Evolutionary conservation across 2,888 invertebrate species (phyloP).

Genomic region (Cheilosia grossa): DNA sequence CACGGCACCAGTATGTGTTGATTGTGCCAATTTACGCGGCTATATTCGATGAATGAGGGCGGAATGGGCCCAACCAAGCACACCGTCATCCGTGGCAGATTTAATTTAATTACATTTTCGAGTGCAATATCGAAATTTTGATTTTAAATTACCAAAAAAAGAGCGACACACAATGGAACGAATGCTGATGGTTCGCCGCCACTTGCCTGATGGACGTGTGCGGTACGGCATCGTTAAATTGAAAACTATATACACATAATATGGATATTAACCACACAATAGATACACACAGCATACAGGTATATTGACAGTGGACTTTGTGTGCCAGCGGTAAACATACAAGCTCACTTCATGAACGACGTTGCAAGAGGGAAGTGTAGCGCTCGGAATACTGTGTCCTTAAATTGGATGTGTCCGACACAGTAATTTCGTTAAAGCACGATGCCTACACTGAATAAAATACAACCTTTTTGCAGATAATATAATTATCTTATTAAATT

Average conservation of each 20-base stretch:
- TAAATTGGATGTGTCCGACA: conserved; percentile 26
- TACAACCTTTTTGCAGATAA: too few species aligned
- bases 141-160: conserved; percentile 36
- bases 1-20: neutral
- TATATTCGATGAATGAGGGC: conserved; percentile 11
- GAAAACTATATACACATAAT: conserved; percentile 52
- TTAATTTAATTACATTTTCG: conserved; percentile 73
- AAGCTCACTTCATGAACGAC: neutral
- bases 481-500: too few species aligned
- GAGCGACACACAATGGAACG: conserved; percentile 1
- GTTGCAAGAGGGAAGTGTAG: neutral
- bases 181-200: conserved; percentile 17
- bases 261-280: conserved; percentile 57
- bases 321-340: conserved; percentile 16
- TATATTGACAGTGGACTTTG: conserved; percentile 23
- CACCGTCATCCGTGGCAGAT: conserved; percentile 58
- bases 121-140: conserved; percentile 61
- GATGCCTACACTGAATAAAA: conserved; percentile 43
- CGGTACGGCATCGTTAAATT: conserved; percentile 57
- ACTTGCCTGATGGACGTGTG: conserved; percentile 36
- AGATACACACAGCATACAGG: conserved; percentile 25
- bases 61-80: neutral
- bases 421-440: conserved; percentile 38
- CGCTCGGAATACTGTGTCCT: neutral
- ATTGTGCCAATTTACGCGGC: conserved; percentile 12